phyloP scores from a whole-genome alignment of 1,140 invertebrate species.

The Brachionus asplanchnoidis region DNA sequence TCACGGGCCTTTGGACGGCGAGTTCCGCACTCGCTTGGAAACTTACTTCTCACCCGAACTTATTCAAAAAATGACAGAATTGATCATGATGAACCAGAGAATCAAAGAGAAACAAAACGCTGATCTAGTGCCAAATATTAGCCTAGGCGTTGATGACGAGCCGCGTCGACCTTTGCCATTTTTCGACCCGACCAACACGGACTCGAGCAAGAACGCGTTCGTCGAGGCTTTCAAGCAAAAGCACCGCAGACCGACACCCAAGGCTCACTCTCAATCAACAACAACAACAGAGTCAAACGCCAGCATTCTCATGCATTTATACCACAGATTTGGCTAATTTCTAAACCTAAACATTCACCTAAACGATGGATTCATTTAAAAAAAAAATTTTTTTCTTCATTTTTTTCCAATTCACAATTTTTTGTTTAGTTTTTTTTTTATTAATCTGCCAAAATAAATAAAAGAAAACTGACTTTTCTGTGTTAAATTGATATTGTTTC shows the following conservation, averaged over 20 bases:
- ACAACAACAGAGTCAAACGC: not conserved
- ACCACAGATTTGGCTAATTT: slow-evolving; percentile 21
- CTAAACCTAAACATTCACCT: not conserved
- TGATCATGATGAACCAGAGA: not conserved
- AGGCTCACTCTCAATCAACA: not conserved
- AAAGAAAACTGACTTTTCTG: slow-evolving; percentile 37
- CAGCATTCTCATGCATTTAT: slow-evolving; percentile 6
- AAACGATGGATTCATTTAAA: not conserved
- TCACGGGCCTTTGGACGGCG: not conserved
- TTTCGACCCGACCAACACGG: not conserved
- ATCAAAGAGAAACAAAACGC: not conserved
- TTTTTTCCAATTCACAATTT: not conserved
- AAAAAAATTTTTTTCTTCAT: not conserved
- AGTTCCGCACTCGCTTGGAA: not conserved
- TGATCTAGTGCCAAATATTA: not conserved
- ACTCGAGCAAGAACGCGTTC: not conserved
- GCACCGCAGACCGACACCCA: not conserved
- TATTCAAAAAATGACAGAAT: not conserved
- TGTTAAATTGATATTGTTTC: slow-evolving; percentile 37
- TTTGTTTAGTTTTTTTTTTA: slow-evolving; percentile 20
- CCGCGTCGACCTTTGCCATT: not conserved
- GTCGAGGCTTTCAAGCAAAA: slow-evolving; percentile 6
- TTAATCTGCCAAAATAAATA: slow-evolving; percentile 5
- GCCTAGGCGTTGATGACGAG: not conserved
- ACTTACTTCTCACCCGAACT: not conserved